Evolutionary conservation across 2,888 invertebrate genomes (phyloP), one percentile per base, ranked within the genome.

Genomic region (Rambutsinella grinnellia): DNA sequence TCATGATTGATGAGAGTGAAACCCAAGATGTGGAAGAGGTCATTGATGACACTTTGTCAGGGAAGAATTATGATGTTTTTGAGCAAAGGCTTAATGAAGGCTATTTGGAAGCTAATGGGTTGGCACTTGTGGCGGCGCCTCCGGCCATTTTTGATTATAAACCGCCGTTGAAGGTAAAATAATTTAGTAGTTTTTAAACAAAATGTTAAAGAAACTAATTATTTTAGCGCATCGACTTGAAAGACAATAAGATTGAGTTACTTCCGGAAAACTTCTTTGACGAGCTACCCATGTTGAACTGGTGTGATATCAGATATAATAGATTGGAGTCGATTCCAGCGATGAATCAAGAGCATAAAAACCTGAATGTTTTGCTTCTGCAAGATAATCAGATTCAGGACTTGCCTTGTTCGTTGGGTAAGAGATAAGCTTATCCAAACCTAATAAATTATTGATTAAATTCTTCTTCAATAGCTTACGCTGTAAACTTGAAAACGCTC

Each of bases 221-320:
- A 17, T 61, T 51, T 54, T 28, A 78, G 80, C 62, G 76, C 17
- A 66, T 76, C 10, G 71, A 80, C 26, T 49, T 80, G 15, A 74
- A 72, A 44, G 74, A 76, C 58, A 80, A 80, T 53, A 54, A 66
- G 27, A 56, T 80, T 13, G 56, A 57, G 21, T 15, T 65, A 10
- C 63, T 81, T n/a, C 80, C 81, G 0, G 60, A 57, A 2, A 57
- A 72, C 49, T 82, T 80, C 28, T 81, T 81, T 63, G 80, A 80
- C 23, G 79, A 77, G 5, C 68, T 82, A 10, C 79, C 80, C 13
- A n/a, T 28, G 23, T 47, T 82, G 23, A 56, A 53, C 2, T 82
- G 79, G 79, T 71, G 76, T 66, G 82, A 82, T 28, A 23, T 82
- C 6, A 54, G 80, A 17, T 71, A 76, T 28, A 82, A 80, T 66